A percentile compares a stretch with the other conserved stretches of the same genome.
Conservation (phyloP, 2,888 invertebrate species). For the Meliscaeva auricollis region DNA sequence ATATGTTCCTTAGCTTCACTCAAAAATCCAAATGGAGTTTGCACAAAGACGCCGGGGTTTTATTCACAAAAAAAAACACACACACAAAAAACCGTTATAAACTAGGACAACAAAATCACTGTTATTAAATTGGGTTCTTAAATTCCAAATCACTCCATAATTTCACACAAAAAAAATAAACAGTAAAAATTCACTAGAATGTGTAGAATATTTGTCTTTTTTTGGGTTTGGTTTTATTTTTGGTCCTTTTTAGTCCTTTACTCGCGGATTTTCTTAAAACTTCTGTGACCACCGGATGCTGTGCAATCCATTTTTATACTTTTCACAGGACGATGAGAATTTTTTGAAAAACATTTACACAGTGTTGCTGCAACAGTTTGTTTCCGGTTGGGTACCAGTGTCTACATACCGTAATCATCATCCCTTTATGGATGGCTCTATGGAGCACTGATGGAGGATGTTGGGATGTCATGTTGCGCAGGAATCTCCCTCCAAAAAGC, state of each 20-base stretch:
- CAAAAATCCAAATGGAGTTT: constrained; percentile 60
- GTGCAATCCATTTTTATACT: constrained; percentile 70
- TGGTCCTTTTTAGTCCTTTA: constrained; percentile 44
- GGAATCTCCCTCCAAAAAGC: constrained; percentile 15
- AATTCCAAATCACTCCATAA: constrained; percentile 69
- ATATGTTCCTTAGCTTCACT: constrained; percentile 30
- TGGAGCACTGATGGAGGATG: constrained; percentile 26
- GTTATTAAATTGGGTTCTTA: constrained; percentile 41
- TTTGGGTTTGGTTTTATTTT: constrained; percentile 1
- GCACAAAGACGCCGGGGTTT: constrained; percentile 6
- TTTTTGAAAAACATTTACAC: constrained; percentile 27
- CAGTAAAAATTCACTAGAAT: constrained; percentile 2
- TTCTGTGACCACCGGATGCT: constrained; percentile 74
- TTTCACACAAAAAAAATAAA: constrained; percentile 40
- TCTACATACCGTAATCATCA: constrained; percentile 42
- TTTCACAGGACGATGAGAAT: constrained; percentile 39
- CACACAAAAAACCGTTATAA: background rate
- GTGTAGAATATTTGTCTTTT: background rate
- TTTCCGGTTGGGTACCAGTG: constrained; percentile 38
- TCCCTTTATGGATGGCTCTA: constrained; percentile 29
- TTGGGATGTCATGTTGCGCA: constrained; percentile 66
- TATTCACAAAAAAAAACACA: background rate
- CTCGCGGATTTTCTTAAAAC: constrained; percentile 64
- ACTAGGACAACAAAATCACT: constrained; percentile 43
- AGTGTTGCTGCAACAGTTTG: constrained; percentile 75